These are phyloP conservation scores for Hypercompe scribonia DNA, from an alignment of 2,888 invertebrate species.

Conservation along the genomic window DNA sequence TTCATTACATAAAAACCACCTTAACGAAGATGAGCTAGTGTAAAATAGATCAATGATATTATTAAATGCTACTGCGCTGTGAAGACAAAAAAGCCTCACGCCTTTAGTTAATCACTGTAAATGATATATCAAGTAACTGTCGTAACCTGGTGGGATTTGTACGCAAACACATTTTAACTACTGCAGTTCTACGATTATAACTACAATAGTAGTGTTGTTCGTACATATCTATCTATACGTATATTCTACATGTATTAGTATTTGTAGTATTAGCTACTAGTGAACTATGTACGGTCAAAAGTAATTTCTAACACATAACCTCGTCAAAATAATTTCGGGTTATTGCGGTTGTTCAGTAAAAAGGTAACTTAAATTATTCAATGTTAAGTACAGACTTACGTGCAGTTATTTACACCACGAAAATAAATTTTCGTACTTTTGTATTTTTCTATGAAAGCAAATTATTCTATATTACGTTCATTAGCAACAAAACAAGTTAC, in stretches of 20 bases:
- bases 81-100: no score
- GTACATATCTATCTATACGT: no score
- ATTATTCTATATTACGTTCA: conserved; percentile 26
- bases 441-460: conserved; percentile 16
- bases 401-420: neutral
- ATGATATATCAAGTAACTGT: no score
- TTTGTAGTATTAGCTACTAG: neutral
- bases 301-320: neutral
- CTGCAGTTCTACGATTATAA: no score
- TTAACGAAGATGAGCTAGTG: no score
- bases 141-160: no score
- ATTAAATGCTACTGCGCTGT: no score
- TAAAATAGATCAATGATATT: no score
- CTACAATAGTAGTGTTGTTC: no score
- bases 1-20: no score
- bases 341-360: neutral
- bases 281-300: neutral
- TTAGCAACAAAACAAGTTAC: conserved; percentile 34
- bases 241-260: neutral
- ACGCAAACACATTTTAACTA: no score
- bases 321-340: neutral
- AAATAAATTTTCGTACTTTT: neutral
- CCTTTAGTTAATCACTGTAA: no score
- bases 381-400: neutral
- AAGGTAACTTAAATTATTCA: neutral